Conservation (phyloP, 2,888 invertebrate genomes). For the Cantharis nigra region DNA sequence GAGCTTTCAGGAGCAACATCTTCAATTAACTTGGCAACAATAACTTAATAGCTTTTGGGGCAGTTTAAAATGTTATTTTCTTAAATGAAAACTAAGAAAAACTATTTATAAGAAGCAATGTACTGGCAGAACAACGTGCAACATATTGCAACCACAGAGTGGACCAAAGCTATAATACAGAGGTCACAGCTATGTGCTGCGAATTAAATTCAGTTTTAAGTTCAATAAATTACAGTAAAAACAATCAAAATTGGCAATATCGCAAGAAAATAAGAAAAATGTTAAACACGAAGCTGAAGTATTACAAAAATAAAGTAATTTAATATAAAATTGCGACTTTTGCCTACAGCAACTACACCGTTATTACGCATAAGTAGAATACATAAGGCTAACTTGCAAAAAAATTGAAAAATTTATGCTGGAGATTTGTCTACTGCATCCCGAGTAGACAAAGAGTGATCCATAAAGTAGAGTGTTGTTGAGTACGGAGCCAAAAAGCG, state of each 20-base stretch:
- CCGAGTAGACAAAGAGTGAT: neutral
- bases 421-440: neutral
- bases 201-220: neutral
- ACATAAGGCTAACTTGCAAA: neutral
- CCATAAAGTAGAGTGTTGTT: neutral
- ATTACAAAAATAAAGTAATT: neutral
- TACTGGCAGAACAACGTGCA: neutral
- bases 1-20: no score
- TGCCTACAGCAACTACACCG: neutral
- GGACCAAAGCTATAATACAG: neutral
- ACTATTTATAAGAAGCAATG: no score
- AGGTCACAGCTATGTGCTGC: neutral
- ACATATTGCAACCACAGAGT: neutral
- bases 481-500: neutral
- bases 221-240: neutral
- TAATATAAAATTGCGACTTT: neutral
- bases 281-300: neutral
- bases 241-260: neutral
- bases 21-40: no score
- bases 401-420: neutral
- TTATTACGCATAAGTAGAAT: neutral
- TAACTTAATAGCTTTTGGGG: no score
- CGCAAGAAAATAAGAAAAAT: neutral
- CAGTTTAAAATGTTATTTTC: no score
- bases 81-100: no score